These are phyloP conservation scores for Plebejus melissa DNA, from an alignment of 2,888 invertebrate species.

Conservation along the genomic window DNA sequence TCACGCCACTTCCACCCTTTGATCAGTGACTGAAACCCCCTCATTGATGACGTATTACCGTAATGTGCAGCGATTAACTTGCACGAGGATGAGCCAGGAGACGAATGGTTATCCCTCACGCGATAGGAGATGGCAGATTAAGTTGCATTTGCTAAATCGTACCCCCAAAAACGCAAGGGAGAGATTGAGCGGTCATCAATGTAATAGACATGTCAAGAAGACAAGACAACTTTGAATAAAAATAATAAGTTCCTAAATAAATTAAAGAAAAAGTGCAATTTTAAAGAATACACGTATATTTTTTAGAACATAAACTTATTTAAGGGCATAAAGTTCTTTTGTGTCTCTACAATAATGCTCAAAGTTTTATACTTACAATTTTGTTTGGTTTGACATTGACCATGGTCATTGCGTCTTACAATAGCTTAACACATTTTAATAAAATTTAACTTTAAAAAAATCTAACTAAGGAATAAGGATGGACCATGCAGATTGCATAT, in stretches of 20 bases:
- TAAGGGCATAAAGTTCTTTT: too few relatives aligned
- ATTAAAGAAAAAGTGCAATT: too few relatives aligned
- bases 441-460: neutral
- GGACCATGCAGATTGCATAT: neutral
- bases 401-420: too few relatives aligned
- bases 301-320: too few relatives aligned
- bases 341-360: too few relatives aligned
- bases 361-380: too few relatives aligned
- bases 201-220: neutral
- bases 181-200: neutral
- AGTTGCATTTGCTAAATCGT: slow-evolving; percentile 44
- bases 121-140: slow-evolving; percentile 53
- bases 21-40: slow-evolving; percentile 29
- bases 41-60: slow-evolving; percentile 55
- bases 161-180: neutral
- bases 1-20: neutral
- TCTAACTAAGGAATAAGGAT: neutral
- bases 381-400: too few relatives aligned
- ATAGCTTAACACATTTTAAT: too few relatives aligned
- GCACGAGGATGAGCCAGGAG: slow-evolving; percentile 58
- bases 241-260: too few relatives aligned
- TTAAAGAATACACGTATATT: too few relatives aligned
- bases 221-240: neutral
- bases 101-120: slow-evolving; percentile 60
- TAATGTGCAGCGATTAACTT: slow-evolving; percentile 68